Base-by-base conservation (phyloP, 2,797 vertebrate genomes). In the Cygnus olor region DNA sequence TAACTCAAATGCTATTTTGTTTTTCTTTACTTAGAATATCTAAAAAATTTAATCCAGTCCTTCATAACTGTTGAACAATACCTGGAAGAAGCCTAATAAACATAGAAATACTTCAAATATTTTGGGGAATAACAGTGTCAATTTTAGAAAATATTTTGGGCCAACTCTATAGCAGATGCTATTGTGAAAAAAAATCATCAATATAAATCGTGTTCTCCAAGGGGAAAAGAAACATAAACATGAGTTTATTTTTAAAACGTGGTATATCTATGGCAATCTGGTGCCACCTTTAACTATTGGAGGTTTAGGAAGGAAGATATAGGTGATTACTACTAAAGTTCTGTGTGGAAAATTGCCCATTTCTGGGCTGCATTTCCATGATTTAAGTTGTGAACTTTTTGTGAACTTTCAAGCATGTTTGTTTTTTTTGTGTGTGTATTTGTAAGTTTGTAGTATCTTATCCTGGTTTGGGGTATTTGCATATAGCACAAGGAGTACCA, bases 31-130 rank as follows among this genome's bases (percentile, higher is more conserved):
- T 30, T 60, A 38, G 8, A 66, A 4, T 86, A 72, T 58, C 32
- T 71, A 61, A 42, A 54, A 19, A 58, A 72, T 36, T 61, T 68
- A 79, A 73, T 80, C 21, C 36, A 1, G 2, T 85, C 49, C 14
- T 90, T 86, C 83, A 61, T 79, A 12, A 10, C 34, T 76, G 22
- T 69, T 34, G 79, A 45, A 90, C 28, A 93, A 76, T 90, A 72
- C 61, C 54, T 90, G 95, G 80, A 90, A 84, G 42, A 81, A 92
- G 58, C 3, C 8, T 61, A 49, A 38, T 86, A 94, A 93, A 76
- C 54, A 61, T 47, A 58, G 63, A 88, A 88, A 38, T 69, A 17
- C 66, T 91, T 96, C 30, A 94, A 80, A 61, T 14, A 5, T 40
- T 74, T 64, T 83, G 58, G 42, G 6, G 1, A 85, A 53, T 64